Conservation (phyloP, 2,888 invertebrate species). For the Plagodis dolabraria region DNA sequence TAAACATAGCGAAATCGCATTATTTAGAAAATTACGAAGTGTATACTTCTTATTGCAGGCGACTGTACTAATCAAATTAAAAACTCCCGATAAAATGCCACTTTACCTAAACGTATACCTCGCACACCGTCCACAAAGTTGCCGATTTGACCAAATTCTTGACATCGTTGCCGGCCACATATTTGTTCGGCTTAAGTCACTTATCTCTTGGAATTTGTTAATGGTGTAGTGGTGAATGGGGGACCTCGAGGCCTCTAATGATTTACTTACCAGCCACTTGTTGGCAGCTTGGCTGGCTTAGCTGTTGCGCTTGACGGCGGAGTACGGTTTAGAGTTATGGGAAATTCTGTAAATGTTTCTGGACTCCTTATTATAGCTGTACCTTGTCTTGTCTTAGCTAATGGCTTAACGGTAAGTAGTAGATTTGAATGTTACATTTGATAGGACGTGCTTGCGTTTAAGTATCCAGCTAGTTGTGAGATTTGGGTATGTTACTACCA, state of each 20-base stretch:
- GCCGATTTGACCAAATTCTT: constrained; percentile 75
- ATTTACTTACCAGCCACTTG: constrained; percentile 34
- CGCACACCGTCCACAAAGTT: constrained; percentile 52
- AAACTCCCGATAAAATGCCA: background rate
- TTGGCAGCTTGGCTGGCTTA: constrained; percentile 18
- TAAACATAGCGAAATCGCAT: no score
- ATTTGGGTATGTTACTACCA: no score
- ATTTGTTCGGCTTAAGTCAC: constrained; percentile 50
- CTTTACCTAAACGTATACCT: background rate
- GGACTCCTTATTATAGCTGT: constrained; percentile 15
- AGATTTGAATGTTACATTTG: no score
- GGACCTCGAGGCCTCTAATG: constrained; percentile 30
- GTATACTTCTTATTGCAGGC: no score
- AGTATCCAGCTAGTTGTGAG: no score
- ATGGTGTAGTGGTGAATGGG: constrained; percentile 42
- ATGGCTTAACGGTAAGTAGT: constrained; percentile 1
- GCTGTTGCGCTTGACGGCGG: constrained; percentile 16
- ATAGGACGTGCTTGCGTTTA: no score
- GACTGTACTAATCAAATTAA: no score
- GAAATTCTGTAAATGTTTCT: constrained; percentile 12
- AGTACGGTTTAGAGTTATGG: constrained; percentile 11
- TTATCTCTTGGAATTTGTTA: constrained; percentile 44
- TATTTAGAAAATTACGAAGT: no score
- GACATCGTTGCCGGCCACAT: constrained; percentile 63
- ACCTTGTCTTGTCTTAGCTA: constrained; percentile 3